Conservation (phyloP, 37 sponge, comb jelly and placozoan species). For the Aphrocallistes beatrix region DNA sequence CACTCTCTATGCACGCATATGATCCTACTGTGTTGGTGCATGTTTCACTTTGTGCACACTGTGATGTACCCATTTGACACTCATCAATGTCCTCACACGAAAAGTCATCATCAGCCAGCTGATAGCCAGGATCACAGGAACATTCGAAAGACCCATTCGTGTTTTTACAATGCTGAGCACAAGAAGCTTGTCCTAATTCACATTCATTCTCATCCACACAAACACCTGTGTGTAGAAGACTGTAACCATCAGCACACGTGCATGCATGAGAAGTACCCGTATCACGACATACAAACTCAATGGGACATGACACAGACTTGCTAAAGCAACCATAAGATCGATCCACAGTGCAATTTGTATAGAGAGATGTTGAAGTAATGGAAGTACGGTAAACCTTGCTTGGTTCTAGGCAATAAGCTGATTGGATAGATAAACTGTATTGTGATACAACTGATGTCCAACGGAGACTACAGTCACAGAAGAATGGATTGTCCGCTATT, state of each 20-base stretch:
- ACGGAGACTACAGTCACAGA: neutral
- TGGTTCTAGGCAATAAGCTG: neutral
- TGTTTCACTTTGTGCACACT: neutral
- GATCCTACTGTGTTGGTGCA: neutral
- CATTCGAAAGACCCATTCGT: neutral
- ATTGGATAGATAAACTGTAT: neutral
- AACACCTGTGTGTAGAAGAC: neutral
- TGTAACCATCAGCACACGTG: neutral
- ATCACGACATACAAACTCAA: neutral
- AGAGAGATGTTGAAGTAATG: neutral
- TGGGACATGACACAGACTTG: neutral
- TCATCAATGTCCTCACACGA: neutral
- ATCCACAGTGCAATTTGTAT: neutral
- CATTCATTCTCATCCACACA: neutral
- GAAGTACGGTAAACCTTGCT: neutral
- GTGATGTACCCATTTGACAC: neutral
- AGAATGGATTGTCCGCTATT: neutral
- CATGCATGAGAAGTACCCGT: neutral
- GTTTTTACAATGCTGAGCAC: neutral
- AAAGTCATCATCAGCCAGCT: neutral
- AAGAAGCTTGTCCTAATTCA: neutral
- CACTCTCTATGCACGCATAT: neutral
- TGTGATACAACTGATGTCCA: neutral
- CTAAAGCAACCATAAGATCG: neutral
- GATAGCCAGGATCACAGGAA: neutral